Conservation (phyloP, 1,140 invertebrate genomes). For the Anoplophora glabripennis region DNA sequence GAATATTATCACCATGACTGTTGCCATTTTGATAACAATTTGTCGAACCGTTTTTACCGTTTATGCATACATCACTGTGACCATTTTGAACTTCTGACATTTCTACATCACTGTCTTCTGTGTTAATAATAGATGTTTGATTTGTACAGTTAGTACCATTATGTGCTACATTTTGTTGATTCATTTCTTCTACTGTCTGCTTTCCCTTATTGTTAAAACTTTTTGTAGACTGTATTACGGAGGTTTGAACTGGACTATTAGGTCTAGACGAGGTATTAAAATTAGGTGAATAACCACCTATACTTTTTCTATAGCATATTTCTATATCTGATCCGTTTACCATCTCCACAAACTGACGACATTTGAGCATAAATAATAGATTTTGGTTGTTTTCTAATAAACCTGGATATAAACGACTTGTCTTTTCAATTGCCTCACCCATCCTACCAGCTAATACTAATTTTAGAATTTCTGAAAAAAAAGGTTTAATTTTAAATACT, state of each 20-base stretch:
- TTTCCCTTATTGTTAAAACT: constrained; percentile 53
- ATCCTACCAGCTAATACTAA: constrained; percentile 88
- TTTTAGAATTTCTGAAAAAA: constrained; percentile 82
- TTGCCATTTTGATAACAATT: constrained; percentile 70
- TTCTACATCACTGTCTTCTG: constrained; percentile 55
- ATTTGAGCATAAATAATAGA: constrained; percentile 91
- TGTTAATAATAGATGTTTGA: constrained; percentile 29
- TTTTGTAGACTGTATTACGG: constrained; percentile 73
- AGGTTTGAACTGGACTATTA: constrained; percentile 61
- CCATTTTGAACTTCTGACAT: constrained; percentile 52
- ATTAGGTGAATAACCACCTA: constrained; percentile 32
- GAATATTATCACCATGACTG: constrained; percentile 38
- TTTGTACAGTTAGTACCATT: constrained; percentile 47
- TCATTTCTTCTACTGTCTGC: constrained; percentile 54
- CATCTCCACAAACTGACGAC: constrained; percentile 97
- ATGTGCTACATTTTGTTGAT: constrained; percentile 54
- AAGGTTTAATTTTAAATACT: constrained; percentile 35
- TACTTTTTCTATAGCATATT: constrained; percentile 50
- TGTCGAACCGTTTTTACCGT: constrained; percentile 42
- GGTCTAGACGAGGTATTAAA: constrained; percentile 48
- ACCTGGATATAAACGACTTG: constrained; percentile 84
- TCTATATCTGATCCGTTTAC: constrained; percentile 80
- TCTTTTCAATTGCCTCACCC: constrained; percentile 91
- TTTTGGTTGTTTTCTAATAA: constrained; percentile 87
- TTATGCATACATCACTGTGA: constrained; percentile 35